Percentiles rank a stretch among this genome's conserved stretches.
These are phyloP conservation scores for Sebastes miniatus DNA, from an alignment of 2,797 vertebrate species.

Conservation along the genomic window DNA sequence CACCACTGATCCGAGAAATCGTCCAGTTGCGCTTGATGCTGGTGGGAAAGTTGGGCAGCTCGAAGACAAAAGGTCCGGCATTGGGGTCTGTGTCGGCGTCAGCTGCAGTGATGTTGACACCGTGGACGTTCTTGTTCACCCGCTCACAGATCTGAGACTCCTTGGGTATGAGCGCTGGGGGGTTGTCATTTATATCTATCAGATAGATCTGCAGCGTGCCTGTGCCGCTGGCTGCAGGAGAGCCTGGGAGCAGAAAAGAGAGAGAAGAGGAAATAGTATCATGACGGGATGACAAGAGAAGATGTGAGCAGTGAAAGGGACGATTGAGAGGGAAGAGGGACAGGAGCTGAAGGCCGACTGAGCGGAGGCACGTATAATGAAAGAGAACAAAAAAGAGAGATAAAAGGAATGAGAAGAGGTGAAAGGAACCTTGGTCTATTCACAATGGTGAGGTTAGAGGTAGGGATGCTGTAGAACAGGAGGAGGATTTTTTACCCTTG, in stretches of 20 bases:
- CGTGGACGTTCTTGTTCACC: slow-evolving; percentile 83
- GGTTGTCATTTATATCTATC: slow-evolving; percentile 96
- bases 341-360: slow-evolving; percentile 28
- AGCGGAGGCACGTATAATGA: slow-evolving; percentile 38
- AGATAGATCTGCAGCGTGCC: slow-evolving; percentile 94
- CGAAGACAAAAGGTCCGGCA: slow-evolving; percentile 92
- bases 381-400: slow-evolving; percentile 20
- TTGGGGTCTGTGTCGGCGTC: slow-evolving; percentile 93
- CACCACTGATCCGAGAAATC: slow-evolving; percentile 91
- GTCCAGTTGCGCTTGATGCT: slow-evolving; percentile 93
- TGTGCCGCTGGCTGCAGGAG: slow-evolving; percentile 89
- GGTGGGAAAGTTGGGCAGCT: slow-evolving; percentile 86
- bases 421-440: slow-evolving; percentile 43
- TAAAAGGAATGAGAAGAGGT: slow-evolving; percentile 7
- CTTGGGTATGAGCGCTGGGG: slow-evolving; percentile 88
- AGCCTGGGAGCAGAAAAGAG: slow-evolving; percentile 77
- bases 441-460: slow-evolving; percentile 29
- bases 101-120: slow-evolving; percentile 92
- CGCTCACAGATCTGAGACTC: slow-evolving; percentile 95
- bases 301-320: slow-evolving; percentile 39
- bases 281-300: slow-evolving; percentile 63
- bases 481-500: slow-evolving; percentile 47
- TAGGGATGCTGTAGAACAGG: slow-evolving; percentile 18
- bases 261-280: slow-evolving; percentile 43
- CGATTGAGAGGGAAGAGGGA: slow-evolving; percentile 22